Evolutionary conservation across 1,140 invertebrate species (phyloP).

Genomic region (Riptortus pedestris): DNA sequence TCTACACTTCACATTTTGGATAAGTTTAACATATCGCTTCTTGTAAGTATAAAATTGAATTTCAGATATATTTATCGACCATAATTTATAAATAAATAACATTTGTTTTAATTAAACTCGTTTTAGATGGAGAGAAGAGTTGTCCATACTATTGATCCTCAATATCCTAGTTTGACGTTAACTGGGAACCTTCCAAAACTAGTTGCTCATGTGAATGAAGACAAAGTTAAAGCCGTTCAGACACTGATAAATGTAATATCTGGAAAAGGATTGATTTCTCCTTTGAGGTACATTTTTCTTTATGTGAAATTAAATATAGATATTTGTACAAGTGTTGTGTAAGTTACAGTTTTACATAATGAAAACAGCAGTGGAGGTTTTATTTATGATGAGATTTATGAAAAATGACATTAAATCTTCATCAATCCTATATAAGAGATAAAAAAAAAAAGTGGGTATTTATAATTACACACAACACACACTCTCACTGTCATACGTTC

Average conservation of each 20-base stretch:
- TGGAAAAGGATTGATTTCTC: slow-evolving; percentile 39
- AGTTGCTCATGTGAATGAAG: slow-evolving; percentile 80
- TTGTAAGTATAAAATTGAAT: slow-evolving; percentile 38
- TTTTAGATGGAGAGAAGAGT: slow-evolving; percentile 61
- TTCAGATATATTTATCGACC: neutral
- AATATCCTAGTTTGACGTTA: slow-evolving; percentile 70
- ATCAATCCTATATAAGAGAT: neutral
- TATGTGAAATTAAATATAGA: neutral
- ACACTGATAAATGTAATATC: slow-evolving; percentile 40
- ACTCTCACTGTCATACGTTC: no score
- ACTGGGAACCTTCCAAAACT: slow-evolving; percentile 75
- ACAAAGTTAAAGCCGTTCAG: slow-evolving; percentile 60
- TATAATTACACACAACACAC: no score
- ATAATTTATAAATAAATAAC: neutral
- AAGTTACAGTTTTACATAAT: neutral
- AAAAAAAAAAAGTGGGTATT: no score
- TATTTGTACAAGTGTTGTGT: neutral
- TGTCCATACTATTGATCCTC: slow-evolving; percentile 69
- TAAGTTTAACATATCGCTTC: slow-evolving; percentile 78
- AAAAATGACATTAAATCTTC: neutral
- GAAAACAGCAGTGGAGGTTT: neutral
- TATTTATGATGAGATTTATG: slow-evolving; percentile 1
- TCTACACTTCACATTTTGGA: slow-evolving; percentile 80
- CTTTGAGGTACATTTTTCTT: slow-evolving; percentile 34
- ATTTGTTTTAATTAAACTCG: neutral